Evolutionary conservation across 2,797 vertebrate species (phyloP).

Genomic region (Poecilia velifera): DNA sequence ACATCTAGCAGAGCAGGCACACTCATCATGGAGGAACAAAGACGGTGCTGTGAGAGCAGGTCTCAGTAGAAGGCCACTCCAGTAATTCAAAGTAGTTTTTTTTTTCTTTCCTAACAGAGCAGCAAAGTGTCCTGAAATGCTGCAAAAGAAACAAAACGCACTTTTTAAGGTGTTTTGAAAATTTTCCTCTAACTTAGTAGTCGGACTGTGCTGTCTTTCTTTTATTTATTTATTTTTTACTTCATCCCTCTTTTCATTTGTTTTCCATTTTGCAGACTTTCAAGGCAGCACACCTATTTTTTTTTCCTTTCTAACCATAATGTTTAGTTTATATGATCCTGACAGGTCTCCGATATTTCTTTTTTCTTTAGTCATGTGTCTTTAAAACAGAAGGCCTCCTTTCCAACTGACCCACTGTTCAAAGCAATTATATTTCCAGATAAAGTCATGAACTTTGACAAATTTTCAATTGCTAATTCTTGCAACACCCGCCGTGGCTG

Average conservation of each 20-base stretch:
- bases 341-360: background rate
- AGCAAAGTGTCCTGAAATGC: slow-evolving; percentile 15
- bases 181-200: background rate
- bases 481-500: background rate
- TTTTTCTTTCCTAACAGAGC: slow-evolving; percentile 21
- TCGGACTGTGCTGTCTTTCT: background rate
- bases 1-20: slow-evolving; percentile 57
- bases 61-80: slow-evolving; percentile 9
- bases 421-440: slow-evolving; percentile 57
- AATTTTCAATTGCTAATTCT: background rate
- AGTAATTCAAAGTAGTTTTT: slow-evolving; percentile 30
- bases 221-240: slow-evolving; percentile 10
- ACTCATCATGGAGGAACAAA: slow-evolving; percentile 56
- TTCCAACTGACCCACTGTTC: slow-evolving; percentile 63
- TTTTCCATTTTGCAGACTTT: slow-evolving; percentile 5
- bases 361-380: slow-evolving; percentile 25
- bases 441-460: background rate
- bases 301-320: slow-evolving; percentile 1
- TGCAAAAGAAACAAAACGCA: slow-evolving; percentile 1
- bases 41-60: slow-evolving; percentile 33
- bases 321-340: slow-evolving; percentile 28
- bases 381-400: slow-evolving; percentile 24
- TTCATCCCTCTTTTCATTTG: background rate
- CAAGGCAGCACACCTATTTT: background rate
- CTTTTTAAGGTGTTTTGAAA: slow-evolving; percentile 30